phyloP scores from a whole-genome alignment of 2,113 vertebrate species.

The Corydoras sp. region DNA sequence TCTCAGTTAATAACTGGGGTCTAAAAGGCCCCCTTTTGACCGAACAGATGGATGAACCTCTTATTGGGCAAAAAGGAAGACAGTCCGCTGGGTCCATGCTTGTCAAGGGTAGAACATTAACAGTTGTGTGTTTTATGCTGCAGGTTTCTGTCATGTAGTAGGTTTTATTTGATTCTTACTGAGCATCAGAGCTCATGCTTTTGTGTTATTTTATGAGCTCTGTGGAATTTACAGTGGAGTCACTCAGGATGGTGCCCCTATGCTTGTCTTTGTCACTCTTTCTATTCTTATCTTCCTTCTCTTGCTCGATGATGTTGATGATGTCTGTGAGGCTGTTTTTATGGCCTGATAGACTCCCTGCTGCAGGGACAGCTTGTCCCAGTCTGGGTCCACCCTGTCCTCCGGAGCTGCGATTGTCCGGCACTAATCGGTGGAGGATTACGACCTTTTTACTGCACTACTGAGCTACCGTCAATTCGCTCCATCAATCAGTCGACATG shows the following conservation, averaged over 20 bases:
- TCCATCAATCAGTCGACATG: slow-evolving; percentile 18
- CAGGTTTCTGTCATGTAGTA: slow-evolving; percentile 26
- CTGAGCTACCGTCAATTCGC: slow-evolving; percentile 18
- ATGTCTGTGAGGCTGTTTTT: slow-evolving; percentile 27
- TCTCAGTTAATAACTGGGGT: too few relatives aligned
- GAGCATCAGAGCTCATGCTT: slow-evolving; percentile 19
- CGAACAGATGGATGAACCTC: background rate
- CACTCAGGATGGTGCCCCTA: slow-evolving; percentile 40
- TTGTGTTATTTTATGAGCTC: slow-evolving; percentile 42
- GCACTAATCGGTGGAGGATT: slow-evolving; percentile 50
- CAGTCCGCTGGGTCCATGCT: slow-evolving; percentile 8
- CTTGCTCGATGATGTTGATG: slow-evolving; percentile 20
- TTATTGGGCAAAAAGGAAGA: background rate
- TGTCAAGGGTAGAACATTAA: slow-evolving; percentile 36
- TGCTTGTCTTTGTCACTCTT: slow-evolving; percentile 28
- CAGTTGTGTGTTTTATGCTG: slow-evolving; percentile 2
- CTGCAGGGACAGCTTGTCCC: slow-evolving; percentile 49
- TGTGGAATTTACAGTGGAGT: slow-evolving; percentile 54
- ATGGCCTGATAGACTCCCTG: slow-evolving; percentile 26
- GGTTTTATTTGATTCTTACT: slow-evolving; percentile 39
- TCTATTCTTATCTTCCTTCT: slow-evolving; percentile 33
- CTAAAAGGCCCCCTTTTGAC: background rate
- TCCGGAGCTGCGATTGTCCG: slow-evolving; percentile 45
- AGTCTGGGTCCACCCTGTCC: slow-evolving; percentile 48
- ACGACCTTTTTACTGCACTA: slow-evolving; percentile 46